These are phyloP conservation scores for Onthophagus sagittarius DNA, from an alignment of 2,888 invertebrate species.

Conservation along the genomic window DNA sequence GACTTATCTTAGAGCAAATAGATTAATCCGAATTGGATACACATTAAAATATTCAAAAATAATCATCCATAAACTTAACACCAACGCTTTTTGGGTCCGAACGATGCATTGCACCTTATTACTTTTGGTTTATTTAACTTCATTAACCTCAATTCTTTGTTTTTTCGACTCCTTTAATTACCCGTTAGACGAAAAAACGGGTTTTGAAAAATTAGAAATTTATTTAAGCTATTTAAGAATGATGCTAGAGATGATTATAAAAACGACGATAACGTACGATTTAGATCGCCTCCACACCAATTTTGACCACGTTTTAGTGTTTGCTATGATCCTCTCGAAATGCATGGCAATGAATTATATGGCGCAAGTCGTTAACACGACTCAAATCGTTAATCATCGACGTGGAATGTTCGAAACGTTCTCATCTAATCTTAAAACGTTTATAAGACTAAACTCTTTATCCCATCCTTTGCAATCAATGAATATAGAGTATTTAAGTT, in stretches of 20 bases:
- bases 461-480: constrained; percentile 11
- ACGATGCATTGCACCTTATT: constrained; percentile 10
- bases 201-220: background rate
- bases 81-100: constrained; percentile 19
- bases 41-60: background rate
- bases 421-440: constrained; percentile 5
- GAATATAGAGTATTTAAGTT: constrained; percentile 16
- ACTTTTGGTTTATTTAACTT: background rate
- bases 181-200: background rate
- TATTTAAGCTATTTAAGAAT: constrained; percentile 13
- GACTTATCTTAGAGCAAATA: constrained; percentile 15
- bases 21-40: constrained; percentile 12
- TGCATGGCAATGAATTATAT: constrained; percentile 16
- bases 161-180: constrained; percentile 11
- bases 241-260: constrained; percentile 19
- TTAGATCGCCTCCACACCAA: background rate
- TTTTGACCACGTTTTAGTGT: constrained; percentile 5
- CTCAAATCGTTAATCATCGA: constrained; percentile 15
- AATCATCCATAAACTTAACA: constrained; percentile 11
- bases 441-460: constrained; percentile 11
- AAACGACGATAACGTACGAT: constrained; percentile 15
- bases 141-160: constrained; percentile 10
- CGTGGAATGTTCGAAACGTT: constrained; percentile 17
- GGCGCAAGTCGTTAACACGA: constrained; percentile 6
- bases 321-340: constrained; percentile 14